Conservation (phyloP, 2,888 invertebrate genomes). For the Drosophila dives region DNA sequence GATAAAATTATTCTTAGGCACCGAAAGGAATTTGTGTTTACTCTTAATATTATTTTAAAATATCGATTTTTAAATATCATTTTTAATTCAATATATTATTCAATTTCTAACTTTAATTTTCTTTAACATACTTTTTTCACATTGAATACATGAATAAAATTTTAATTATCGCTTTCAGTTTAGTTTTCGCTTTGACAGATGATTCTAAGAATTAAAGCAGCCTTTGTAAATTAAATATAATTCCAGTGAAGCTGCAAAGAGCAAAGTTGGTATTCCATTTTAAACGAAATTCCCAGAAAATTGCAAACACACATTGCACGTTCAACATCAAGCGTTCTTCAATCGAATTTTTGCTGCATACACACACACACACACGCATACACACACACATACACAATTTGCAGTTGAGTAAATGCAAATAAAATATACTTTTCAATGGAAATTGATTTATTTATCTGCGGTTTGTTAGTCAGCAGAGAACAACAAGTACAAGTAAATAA, state of each 20-base stretch:
- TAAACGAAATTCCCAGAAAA: neutral
- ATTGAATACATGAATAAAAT: neutral
- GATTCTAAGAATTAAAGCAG: neutral
- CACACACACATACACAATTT: conserved; percentile 48
- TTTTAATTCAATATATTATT: neutral
- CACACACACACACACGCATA: conserved; percentile 20
- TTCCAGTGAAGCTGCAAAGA: neutral
- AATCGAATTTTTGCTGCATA: conserved; percentile 24
- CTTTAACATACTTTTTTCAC: rapidly evolving
- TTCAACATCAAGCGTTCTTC: conserved; percentile 1
- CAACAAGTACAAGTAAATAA: conserved; percentile 44
- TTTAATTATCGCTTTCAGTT: neutral
- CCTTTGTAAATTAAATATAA: neutral
- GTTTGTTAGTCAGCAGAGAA: conserved; percentile 43
- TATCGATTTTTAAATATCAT: neutral
- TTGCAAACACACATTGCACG: conserved; percentile 10
- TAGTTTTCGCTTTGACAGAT: neutral
- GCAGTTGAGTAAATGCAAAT: conserved; percentile 66
- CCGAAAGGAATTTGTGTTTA: too few relatives aligned
- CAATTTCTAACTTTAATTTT: neutral
- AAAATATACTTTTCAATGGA: conserved; percentile 55
- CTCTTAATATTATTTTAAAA: too few relatives aligned
- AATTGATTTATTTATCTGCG: conserved; percentile 66
- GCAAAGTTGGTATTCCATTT: neutral
- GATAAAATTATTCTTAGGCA: too few relatives aligned